Conservation (phyloP, 1,140 invertebrate species). For the Onthophagus taurus region DNA sequence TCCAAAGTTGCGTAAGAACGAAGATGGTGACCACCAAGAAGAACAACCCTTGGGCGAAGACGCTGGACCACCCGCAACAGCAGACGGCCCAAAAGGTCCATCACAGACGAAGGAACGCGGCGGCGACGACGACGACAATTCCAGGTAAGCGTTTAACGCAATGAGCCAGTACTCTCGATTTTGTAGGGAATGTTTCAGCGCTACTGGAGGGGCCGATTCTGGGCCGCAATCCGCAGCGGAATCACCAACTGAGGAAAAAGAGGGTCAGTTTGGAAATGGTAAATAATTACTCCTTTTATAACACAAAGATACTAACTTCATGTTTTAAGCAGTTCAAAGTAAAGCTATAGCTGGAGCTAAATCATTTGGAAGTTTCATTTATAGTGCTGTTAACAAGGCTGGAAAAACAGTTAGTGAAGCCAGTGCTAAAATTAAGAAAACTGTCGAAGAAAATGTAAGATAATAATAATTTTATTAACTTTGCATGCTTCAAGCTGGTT, state of each 20-base stretch:
- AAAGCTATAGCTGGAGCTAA: slow-evolving; percentile 87
- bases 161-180: not conserved
- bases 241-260: slow-evolving; percentile 68
- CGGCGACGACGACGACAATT: slow-evolving; percentile 79
- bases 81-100: slow-evolving; percentile 40
- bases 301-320: not conserved
- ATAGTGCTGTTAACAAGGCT: slow-evolving; percentile 83
- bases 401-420: slow-evolving; percentile 67
- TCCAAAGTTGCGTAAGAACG: slow-evolving; percentile 56
- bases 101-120: slow-evolving; percentile 53
- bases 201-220: slow-evolving; percentile 77
- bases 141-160: slow-evolving; percentile 47
- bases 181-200: slow-evolving; percentile 44
- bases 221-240: slow-evolving; percentile 62
- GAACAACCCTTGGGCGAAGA: slow-evolving; percentile 35
- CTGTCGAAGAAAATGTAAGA: slow-evolving; percentile 92
- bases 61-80: slow-evolving; percentile 36
- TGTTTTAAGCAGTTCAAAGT: slow-evolving; percentile 59
- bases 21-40: slow-evolving; percentile 36
- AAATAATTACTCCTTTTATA: slow-evolving; percentile 20
- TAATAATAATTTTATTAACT: too few relatives aligned
- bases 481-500: too few relatives aligned
- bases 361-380: slow-evolving; percentile 84
- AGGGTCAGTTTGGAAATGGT: slow-evolving; percentile 70
- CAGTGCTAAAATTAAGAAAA: slow-evolving; percentile 87